Base-by-base conservation (phyloP, 1,140 invertebrate genomes). In the Lordiphosa mommai region DNA sequence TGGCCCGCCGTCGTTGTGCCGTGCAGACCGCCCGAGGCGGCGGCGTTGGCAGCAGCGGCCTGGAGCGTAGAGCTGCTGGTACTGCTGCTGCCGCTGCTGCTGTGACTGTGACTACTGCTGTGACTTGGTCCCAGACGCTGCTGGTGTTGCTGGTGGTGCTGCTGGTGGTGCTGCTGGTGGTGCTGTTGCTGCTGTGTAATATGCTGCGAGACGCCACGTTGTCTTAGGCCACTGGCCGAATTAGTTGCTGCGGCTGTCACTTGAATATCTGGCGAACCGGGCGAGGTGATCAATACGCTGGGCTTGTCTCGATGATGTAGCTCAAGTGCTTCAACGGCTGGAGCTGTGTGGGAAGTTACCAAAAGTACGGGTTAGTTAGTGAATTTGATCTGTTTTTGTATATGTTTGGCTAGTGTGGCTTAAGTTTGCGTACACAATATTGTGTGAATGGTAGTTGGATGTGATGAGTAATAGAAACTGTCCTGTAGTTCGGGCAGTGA, bases 281-380 rank as follows among this genome's bases (percentile, higher is more conserved):
- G 96, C 53, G 95, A 96, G 57, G 95, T 96, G 70, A 96, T 95
- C 79, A 96, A 91, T 34, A 97, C 95, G 85, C 93, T 94, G 17
- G 94, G 95, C 88, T 94, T 94, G 70, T 94, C 93, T 70, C 93
- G 92, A 43, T 92, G 89, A 34, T 29, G 40, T 72, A 80, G 58
- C 38, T 88, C 87, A 16, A 87, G 66, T 4, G 76, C 65, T 55
- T 88, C 87, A 17, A 85, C 66, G 6, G 43, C 61, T 29, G 76
- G 60, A 4, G 87, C 72, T 77, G 41, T 23, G 2, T 4, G 0
- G 17, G 47, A 36, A 32, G 10, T 16, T 1, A 27, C 5, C 23
- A n/a, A 23, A n/a, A 9, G 12, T 16, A 32, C n/a, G 3, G 7
- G 14, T 37, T 7, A 2, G 12, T 30, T 20, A 17, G 12, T 13